These are phyloP conservation scores for Pomatorhinus ruficollis DNA, from an alignment of 2,113 vertebrate species.

Conservation along the genomic window DNA sequence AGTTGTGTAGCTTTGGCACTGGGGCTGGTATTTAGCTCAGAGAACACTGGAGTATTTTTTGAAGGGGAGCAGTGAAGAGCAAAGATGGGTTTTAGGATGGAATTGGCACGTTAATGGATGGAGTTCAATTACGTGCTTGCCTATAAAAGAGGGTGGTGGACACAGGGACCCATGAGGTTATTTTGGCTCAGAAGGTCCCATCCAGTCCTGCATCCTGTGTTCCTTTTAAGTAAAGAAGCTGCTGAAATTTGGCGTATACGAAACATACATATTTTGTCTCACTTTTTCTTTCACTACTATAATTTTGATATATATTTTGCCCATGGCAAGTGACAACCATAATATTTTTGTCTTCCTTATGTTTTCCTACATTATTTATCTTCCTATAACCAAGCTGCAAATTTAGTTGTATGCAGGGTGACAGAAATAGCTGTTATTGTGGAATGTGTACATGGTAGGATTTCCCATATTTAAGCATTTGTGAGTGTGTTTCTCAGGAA, in stretches of 20 bases:
- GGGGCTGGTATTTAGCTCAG: neutral
- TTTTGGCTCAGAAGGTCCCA: neutral
- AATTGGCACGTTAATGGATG: neutral
- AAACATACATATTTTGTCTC: neutral
- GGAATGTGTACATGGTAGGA: neutral
- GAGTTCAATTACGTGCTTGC: neutral
- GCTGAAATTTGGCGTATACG: neutral
- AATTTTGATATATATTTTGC: neutral
- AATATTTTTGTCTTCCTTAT: constrained; percentile 20
- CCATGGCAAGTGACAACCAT: neutral
- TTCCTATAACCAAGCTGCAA: neutral
- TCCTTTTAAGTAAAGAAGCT: neutral
- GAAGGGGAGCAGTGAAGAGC: neutral
- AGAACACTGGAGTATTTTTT: neutral
- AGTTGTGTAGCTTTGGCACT: neutral
- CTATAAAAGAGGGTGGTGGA: neutral
- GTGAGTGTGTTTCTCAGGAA: neutral
- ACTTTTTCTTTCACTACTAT: neutral
- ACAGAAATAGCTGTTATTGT: neutral
- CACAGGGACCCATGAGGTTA: neutral
- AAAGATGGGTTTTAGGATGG: neutral
- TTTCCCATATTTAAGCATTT: neutral
- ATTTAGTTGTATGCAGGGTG: neutral
- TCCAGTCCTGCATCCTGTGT: neutral
- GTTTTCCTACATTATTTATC: constrained; percentile 18